Conservation (phyloP, 2,113 vertebrate species). For the Bombycilla garrulus region DNA sequence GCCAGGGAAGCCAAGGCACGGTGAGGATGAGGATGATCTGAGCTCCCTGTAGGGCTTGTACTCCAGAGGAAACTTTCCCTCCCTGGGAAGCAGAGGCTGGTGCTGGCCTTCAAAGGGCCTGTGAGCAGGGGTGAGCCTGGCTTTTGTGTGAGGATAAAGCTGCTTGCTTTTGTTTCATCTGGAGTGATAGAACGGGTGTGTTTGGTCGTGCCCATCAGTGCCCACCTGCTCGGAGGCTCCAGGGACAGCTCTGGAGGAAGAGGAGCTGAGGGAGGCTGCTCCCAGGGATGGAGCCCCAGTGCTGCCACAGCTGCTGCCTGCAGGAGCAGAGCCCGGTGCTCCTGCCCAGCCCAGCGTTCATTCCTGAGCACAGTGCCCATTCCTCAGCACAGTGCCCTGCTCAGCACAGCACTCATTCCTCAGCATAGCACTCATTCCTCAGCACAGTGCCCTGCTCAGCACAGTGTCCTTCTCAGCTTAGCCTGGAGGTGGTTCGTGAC, state of each 20-base stretch:
- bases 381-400: neutral
- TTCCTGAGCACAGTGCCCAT: too few species aligned
- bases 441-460: too few species aligned
- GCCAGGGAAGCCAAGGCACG: fast-evolving
- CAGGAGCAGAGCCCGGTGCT: fast-evolving
- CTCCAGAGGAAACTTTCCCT: neutral
- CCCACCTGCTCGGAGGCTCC: neutral
- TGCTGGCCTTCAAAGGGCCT: neutral
- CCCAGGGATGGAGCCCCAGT: fast-evolving
- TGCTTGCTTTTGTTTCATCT: too few species aligned
- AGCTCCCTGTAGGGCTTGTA: neutral
- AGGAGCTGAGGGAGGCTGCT: neutral
- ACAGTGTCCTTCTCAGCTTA: neutral
- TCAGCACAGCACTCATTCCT: too few species aligned
- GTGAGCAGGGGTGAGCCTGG: neutral
- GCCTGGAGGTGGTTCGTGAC: neutral
- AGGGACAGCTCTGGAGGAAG: neutral
- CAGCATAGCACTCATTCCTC: too few species aligned
- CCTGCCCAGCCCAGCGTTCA: too few species aligned
- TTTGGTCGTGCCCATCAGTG: fast-evolving
- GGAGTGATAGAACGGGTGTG: fast-evolving
- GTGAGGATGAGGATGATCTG: neutral
- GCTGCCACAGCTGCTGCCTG: neutral
- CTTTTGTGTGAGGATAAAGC: neutral
- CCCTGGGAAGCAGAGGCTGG: fast-evolving